Evolutionary conservation across 2,797 vertebrate species (phyloP), one percentile per base, ranked within the genome.

Genomic region (Psittacula derbiana): DNA sequence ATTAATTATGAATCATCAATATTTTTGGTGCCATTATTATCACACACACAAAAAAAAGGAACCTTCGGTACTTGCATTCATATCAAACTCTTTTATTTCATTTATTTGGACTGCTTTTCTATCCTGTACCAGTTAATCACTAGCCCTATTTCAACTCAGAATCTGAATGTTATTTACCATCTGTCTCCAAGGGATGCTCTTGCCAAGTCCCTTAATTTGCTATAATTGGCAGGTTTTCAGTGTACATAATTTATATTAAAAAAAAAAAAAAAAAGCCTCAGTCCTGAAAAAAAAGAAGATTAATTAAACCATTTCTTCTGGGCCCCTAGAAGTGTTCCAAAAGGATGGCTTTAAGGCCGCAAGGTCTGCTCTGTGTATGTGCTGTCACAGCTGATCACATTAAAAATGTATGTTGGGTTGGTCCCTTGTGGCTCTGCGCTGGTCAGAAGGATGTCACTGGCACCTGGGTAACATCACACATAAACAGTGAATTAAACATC

Each of bases 131-230:
- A 96, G 97, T 97, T 98, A 97, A 97, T 98, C 95, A 91, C 97
- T 97, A 97, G 95, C 96, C 95, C 95, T 97, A 95, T 98, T 98
- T 98, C 97, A 97, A 98, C 96, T 97, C 97, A 95, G 96, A 98
- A 97, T 98, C 93, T 97, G 98, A 97, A 97, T 98, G 98, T 98
- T 98, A 98, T 98, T 98, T 98, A 98, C 98, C 98, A 98, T 98
- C 98, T 98, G 98, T 97, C 98, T 98, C 97, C 84, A 97, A 96
- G 97, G 97, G 95, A 98, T 93, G 95, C 88, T 97, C 92, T 98
- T 98, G 98, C 98, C 98, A 98, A 98, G 96, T 98, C 92, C 96
- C 97, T 97, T 98, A 98, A 98, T 98, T 98, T 98, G 97, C 97
- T 98, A 95, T 98, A 98, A 98, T 97, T 98, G 98, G 98, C 98